phyloP scores from a whole-genome alignment of 1,140 invertebrate genomes.

The Zaprionus nigranus region DNA sequence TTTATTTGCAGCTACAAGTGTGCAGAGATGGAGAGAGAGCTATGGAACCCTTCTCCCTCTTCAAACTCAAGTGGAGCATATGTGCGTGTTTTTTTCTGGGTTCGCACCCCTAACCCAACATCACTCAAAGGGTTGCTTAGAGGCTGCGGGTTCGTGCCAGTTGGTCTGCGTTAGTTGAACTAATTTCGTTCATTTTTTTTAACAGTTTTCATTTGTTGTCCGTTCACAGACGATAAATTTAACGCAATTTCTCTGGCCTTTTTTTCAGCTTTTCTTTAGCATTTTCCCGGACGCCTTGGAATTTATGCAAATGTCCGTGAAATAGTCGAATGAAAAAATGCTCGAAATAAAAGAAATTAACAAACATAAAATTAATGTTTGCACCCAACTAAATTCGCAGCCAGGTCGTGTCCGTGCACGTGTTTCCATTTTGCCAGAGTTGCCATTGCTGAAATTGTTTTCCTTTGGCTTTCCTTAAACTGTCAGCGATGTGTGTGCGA shows the following conservation, averaged over 20 bases:
- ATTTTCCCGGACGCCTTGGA: constrained; percentile 67
- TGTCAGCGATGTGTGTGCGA: constrained; percentile 59
- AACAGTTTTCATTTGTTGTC: constrained; percentile 39
- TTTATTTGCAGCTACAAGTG: constrained; percentile 77
- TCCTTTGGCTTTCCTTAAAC: constrained; percentile 18
- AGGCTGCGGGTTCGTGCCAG: constrained; percentile 19
- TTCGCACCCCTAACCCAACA: constrained; percentile 4
- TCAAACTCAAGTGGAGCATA: constrained; percentile 55
- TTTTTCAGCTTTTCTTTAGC: background rate
- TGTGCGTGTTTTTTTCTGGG: constrained; percentile 37
- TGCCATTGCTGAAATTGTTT: constrained; percentile 62
- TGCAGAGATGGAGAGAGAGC: constrained; percentile 1
- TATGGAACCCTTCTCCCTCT: constrained; percentile 11
- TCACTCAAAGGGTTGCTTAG: constrained; percentile 41
- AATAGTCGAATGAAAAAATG: constrained; percentile 68
- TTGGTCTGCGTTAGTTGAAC: constrained; percentile 65
- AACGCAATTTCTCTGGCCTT: constrained; percentile 65
- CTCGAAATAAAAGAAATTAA: constrained; percentile 78
- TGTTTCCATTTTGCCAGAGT: constrained; percentile 65
- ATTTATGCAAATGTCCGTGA: constrained; percentile 81
- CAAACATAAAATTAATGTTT: constrained; percentile 83
- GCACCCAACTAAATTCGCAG: constrained; percentile 71
- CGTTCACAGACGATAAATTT: constrained; percentile 79
- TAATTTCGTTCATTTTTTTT: constrained; percentile 63
- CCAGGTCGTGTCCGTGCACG: constrained; percentile 53